Evolutionary conservation across 2,797 vertebrate species (phyloP), one percentile per base, ranked within the genome.

Genomic region (Silurus aristotelis): DNA sequence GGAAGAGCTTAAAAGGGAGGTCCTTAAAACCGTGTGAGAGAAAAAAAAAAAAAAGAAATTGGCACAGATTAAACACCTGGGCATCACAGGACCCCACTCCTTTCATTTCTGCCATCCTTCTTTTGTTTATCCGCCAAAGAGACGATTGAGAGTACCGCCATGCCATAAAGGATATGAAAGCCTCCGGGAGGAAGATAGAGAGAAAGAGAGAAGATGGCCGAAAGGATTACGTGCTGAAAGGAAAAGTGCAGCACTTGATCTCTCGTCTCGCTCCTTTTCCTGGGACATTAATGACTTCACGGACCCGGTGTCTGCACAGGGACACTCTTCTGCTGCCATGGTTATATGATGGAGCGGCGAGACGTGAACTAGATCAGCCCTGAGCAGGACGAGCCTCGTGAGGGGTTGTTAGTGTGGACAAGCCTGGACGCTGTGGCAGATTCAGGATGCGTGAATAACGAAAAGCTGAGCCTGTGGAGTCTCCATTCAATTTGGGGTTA

Each of bases 111-210:
- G 78, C 76, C 46, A 77, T 77, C 76, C 48, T 80, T 89, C 83
- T 82, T 83, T 87, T 84, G 84, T 85, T 87, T 84, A 90, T 89
- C 63, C 78, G 48, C 12, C 63, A 85, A 58, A 85, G 81, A 90
- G 85, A 84, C 70, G 56, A 61, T 75, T 82, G 68, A 87, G 89
- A 85, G 83, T 89, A 89, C 86, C 78, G 72, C 73, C 12, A 5
- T 58, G 78, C 83, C 25, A 82, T 87, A 88, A 88, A 64, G 14
- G 83, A 93, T 90, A 91, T 89, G 87, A 91, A 91, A 82, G 84
- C 87, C 84, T 78, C 61, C 52, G 86, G 88, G 87, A 87, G 48
- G 10, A 52, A 52, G 48, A 10, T 7, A 52, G 48, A 52, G 48
- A 10, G 48, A 52, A 52, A 38, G 83, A 83, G 88, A 25, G 80